Conservation (phyloP, 1,140 invertebrate genomes). For the Oedothorax gibbosus region DNA sequence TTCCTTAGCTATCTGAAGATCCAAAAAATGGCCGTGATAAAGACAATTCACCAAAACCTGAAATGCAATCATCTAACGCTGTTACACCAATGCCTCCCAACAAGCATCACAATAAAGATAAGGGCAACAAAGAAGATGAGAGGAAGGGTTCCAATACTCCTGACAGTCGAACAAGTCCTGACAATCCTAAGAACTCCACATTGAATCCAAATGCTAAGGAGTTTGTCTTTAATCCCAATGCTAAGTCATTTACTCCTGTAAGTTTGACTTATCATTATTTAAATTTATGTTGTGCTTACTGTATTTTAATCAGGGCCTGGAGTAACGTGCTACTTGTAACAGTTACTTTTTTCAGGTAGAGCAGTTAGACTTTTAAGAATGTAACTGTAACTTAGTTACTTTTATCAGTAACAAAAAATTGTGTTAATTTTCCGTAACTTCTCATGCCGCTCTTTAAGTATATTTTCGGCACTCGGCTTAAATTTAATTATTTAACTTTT, state of each 20-base stretch:
- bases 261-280: constrained; percentile 67
- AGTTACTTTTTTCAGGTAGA: too few species aligned
- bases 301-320: too few species aligned
- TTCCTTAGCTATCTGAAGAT: constrained; percentile 50
- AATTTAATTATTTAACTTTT: too few species aligned
- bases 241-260: constrained; percentile 87
- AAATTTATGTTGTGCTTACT: neutral
- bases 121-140: constrained; percentile 44
- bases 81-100: constrained; percentile 1
- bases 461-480: too few species aligned
- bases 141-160: constrained; percentile 13
- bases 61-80: constrained; percentile 18
- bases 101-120: constrained; percentile 43
- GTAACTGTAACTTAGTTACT: too few species aligned
- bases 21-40: constrained; percentile 40
- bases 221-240: constrained; percentile 84
- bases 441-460: too few species aligned
- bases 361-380: too few species aligned
- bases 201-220: constrained; percentile 90
- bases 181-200: constrained; percentile 80
- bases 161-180: constrained; percentile 67
- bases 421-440: too few species aligned
- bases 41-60: constrained; percentile 38
- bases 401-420: too few species aligned
- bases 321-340: too few species aligned